A percentile compares a stretch with the other conserved stretches of the same genome.
These are phyloP conservation scores for Serranochromis macrocephalus DNA, from an alignment of 2,113 vertebrate species.

Conservation along the genomic window DNA sequence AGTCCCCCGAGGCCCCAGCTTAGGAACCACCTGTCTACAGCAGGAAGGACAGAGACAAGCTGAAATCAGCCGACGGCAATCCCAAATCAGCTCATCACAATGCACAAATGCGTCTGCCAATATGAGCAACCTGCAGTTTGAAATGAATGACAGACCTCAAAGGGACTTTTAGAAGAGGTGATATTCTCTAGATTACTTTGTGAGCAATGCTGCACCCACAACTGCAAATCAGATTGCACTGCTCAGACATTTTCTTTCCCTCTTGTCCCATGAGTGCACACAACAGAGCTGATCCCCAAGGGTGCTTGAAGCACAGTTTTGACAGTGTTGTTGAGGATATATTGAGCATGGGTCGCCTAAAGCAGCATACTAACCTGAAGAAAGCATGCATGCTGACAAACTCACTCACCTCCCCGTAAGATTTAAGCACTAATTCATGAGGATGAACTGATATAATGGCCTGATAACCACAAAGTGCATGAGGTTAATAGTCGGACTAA, in stretches of 20 bases:
- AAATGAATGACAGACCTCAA: conserved; percentile 35
- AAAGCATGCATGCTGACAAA: not conserved
- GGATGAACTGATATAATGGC: conserved; percentile 6
- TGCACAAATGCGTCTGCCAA: conserved; percentile 31
- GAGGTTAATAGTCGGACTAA: conserved; percentile 39
- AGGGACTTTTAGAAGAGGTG: conserved; percentile 14
- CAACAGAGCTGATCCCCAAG: conserved; percentile 42
- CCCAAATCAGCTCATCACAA: conserved; percentile 31
- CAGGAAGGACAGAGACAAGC: conserved; percentile 4
- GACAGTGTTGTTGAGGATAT: conserved; percentile 42
- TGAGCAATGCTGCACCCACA: conserved; percentile 16
- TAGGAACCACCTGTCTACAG: conserved; percentile 14
- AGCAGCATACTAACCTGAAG: not conserved
- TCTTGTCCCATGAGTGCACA: conserved; percentile 40
- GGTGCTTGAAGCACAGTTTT: conserved; percentile 39
- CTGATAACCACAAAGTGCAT: conserved; percentile 2
- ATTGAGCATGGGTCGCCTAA: conserved; percentile 4
- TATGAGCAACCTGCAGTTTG: conserved; percentile 14
- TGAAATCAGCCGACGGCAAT: not conserved
- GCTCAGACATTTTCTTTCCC: conserved; percentile 6
- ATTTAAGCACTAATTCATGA: conserved; percentile 5
- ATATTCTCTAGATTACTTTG: conserved; percentile 43
- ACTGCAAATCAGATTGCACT: conserved; percentile 35
- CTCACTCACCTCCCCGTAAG: not conserved
- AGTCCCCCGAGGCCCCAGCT: not conserved